phyloP scores from a whole-genome alignment of 2,888 invertebrate species.

The Harpalus rufipes region DNA sequence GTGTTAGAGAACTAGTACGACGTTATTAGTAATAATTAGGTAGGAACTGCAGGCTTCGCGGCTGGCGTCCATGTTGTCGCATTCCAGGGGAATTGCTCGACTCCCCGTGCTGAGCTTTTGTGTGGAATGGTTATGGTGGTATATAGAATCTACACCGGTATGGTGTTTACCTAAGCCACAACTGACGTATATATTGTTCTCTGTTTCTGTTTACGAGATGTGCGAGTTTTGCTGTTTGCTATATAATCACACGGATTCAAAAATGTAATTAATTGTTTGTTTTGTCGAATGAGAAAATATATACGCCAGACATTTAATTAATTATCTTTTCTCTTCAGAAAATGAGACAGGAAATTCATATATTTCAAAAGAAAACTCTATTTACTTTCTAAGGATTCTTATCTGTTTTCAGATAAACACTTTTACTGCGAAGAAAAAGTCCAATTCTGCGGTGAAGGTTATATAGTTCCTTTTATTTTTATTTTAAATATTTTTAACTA shows the following conservation, averaged over 20 bases:
- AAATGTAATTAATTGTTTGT: conserved; percentile 4
- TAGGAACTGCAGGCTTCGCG: neutral
- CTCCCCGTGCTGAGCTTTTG: conserved; percentile 1
- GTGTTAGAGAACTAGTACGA: neutral
- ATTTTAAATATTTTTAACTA: too few species aligned
- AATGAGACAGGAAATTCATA: too few species aligned
- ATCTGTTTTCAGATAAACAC: too few species aligned
- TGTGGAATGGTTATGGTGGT: neutral
- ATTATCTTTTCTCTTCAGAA: too few species aligned
- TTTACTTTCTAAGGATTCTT: too few species aligned
- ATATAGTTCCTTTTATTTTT: too few species aligned
- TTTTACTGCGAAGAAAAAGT: too few species aligned
- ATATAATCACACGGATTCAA: neutral
- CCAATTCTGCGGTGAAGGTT: too few species aligned
- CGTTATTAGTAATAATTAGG: conserved; percentile 52
- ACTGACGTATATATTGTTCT: conserved; percentile 23
- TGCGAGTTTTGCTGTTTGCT: neutral
- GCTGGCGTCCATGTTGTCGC: conserved; percentile 17
- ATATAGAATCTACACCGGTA: neutral
- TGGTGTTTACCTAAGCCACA: conserved; percentile 17
- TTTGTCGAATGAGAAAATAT: neutral
- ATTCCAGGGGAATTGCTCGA: conserved; percentile 26
- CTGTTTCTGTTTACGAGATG: neutral
- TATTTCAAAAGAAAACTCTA: too few species aligned
- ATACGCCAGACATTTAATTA: neutral